Base-by-base conservation (phyloP, 2,797 vertebrate species). In the Sylvia borin region DNA sequence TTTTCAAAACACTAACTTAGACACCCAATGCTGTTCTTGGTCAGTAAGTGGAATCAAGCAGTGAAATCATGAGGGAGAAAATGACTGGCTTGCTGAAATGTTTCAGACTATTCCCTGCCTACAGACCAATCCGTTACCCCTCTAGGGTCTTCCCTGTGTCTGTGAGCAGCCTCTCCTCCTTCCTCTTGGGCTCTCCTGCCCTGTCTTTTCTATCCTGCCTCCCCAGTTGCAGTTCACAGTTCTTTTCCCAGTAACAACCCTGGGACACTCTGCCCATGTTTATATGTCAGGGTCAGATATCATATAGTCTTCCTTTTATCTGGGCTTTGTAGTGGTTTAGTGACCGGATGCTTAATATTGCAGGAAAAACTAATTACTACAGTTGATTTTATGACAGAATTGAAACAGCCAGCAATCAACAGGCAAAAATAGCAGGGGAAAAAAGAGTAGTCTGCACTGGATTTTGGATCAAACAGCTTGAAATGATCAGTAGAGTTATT, bases 221-320 rank as follows among this genome's bases (percentile, higher is more conserved):
- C 11, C 13, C 20, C 36, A 51, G 25, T 0, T 84, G 50, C 45
- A 74, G 32, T 9, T 42, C 50, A 22, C 16, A 15, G n/a, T 51
- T 38, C 19, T 85, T 34, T 51, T 25, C 19, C 13, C 42, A 40
- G 58, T 29, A 67, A 32, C 20, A 71, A 13, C 27, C n/a, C 12
- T 51, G 68, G 3, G 15, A 50, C 24, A 25, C 31, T 54, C 50
- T 48, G 25, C 36, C 20, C 4, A 0, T 0, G 2, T 10, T 0
- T 42, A 5, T 36, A 15, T 64, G 21, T 71, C 11, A 58, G 22
- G 47, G 12, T 68, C 57, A 83, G 31, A 13, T 48, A 26, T 24
- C 19, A 11, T 24, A 31, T 15, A 50, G 7, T 22, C 10, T n/a
- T 85, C 31, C 32, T 74, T 64, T 67, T 57, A n/a, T 9, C 26